phyloP scores from a whole-genome alignment of 2,888 invertebrate genomes.

The Drosophila kanekoi region DNA sequence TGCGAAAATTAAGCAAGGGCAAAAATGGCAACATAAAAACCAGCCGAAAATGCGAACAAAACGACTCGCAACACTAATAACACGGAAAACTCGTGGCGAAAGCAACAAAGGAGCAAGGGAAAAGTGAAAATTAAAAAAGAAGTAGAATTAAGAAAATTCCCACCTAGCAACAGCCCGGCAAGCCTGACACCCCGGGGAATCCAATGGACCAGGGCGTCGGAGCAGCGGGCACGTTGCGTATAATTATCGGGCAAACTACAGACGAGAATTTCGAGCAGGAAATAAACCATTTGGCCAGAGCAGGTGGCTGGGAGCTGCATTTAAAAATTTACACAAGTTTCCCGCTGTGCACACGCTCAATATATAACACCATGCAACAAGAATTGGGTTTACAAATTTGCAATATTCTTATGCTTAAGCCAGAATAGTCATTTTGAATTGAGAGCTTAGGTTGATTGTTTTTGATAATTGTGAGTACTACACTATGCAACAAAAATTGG shows the following conservation, averaged over 20 bases:
- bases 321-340: constrained; percentile 36
- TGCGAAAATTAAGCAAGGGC: constrained; percentile 52
- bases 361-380: constrained; percentile 5
- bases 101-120: constrained; percentile 16
- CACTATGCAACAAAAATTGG: too few relatives aligned
- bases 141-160: constrained; percentile 13
- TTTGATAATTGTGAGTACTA: too few relatives aligned
- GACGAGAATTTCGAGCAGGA: constrained; percentile 33
- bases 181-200: constrained; percentile 58
- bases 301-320: constrained; percentile 32
- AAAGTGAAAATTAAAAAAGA: neutral
- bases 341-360: neutral
- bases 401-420: neutral
- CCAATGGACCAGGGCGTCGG: constrained; percentile 27
- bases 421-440: neutral
- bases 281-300: constrained; percentile 23
- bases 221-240: constrained; percentile 5
- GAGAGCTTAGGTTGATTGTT: too few relatives aligned
- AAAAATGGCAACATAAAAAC: constrained; percentile 45
- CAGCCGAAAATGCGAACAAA: constrained; percentile 45
- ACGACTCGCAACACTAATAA: constrained; percentile 44
- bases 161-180: constrained; percentile 22
- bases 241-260: constrained; percentile 51
- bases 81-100: constrained; percentile 20
- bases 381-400: neutral